Base-by-base conservation (phyloP, 2,797 vertebrate genomes). In the Adelosebastes latens region DNA sequence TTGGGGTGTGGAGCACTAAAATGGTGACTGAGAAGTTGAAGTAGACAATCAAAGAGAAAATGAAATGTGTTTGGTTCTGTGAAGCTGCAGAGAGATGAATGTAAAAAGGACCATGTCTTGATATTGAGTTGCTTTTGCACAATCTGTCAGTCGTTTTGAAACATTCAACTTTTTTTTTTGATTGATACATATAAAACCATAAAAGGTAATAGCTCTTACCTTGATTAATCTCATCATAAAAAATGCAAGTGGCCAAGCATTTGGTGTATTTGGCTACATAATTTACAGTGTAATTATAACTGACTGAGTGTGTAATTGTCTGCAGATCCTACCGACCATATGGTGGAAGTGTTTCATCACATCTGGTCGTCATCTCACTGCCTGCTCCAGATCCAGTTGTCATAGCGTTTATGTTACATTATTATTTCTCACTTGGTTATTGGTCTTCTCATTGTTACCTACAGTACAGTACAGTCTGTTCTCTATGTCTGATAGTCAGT, bases 31-130 rank as follows among this genome's bases (percentile, higher is more conserved):
- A 58, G 39, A 74, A 36, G 55, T 12, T 71, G 68, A 82, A 82
- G 27, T 29, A 60, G 27, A 60, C 29, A 79, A 58, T 78, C 62
- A 55, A 36, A 80, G 49, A 70, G 58, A 60, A 81, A 64, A 69
- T 58, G 16, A 65, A 74, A 60, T 63, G 55, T 39, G n/a, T 79
- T 71, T 49, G 55, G 55, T 55, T 77, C 42, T 78, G 31, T 75
- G 65, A 80, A 80, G 70, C 61, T 60, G 31, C 78, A 2, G 39
- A 55, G 52, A 67, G 67, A 78, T 78, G 71, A 73, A 55, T 63
- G 25, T 25, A 65, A 22, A 52, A 68, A 72, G 24, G 60, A 34
- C 20, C 12, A 6, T 27, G 13, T 60, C 14, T 31, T 31, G 9
- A 46, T 77, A 55, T 61, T 67, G 70, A 64, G 24, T 10, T 66